Evolutionary conservation across 2,797 vertebrate genomes (phyloP).

Genomic region (Spatula clypeata): DNA sequence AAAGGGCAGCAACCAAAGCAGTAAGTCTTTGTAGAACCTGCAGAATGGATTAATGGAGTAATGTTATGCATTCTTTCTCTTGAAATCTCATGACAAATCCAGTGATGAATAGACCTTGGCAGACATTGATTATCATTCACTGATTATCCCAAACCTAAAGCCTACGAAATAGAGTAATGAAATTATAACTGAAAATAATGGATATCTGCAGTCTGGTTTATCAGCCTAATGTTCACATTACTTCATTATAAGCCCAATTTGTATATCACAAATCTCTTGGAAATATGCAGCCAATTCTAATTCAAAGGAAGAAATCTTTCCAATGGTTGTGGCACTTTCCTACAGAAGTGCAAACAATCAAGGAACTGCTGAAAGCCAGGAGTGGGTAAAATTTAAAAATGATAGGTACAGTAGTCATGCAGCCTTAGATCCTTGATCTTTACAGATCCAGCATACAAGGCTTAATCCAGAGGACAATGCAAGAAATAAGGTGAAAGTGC

Average conservation of each 20-base stretch:
- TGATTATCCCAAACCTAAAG: neutral
- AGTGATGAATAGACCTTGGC: neutral
- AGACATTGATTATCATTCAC: neutral
- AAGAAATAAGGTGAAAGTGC: neutral
- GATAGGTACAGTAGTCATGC: neutral
- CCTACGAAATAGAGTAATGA: neutral
- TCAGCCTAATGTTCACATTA: neutral
- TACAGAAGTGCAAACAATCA: neutral
- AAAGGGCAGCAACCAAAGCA: neutral
- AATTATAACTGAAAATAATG: neutral
- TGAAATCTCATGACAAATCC: neutral
- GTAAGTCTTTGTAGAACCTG: neutral
- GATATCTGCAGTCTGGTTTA: neutral
- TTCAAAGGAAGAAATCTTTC: neutral
- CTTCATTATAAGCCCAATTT: neutral
- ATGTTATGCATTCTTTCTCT: neutral
- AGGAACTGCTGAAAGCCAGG: neutral
- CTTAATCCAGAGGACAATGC: neutral
- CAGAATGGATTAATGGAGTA: neutral
- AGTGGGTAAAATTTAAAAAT: neutral
- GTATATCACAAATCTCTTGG: neutral
- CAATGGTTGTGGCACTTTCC: rapidly evolving
- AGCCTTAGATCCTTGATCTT: neutral
- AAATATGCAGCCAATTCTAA: neutral
- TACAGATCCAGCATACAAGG: neutral